phyloP scores from a whole-genome alignment of 2,797 vertebrate genomes.

The Anguilla pacifica region DNA sequence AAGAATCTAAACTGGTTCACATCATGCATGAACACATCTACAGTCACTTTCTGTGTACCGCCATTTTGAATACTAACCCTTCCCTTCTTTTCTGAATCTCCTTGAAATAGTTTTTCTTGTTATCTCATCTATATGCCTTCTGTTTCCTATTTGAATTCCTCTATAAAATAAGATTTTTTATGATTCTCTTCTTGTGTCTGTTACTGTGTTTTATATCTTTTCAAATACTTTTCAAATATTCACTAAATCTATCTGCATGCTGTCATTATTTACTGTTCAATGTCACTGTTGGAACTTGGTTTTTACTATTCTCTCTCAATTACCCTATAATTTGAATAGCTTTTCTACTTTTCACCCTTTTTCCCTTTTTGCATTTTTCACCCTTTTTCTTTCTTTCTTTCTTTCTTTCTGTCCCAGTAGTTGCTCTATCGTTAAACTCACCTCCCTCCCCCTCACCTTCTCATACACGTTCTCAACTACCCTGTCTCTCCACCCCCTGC shows the following conservation, averaged over 20 bases:
- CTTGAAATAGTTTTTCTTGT: background rate
- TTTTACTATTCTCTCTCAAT: background rate
- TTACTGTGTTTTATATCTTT: background rate
- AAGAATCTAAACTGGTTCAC: background rate
- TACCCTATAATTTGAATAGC: background rate
- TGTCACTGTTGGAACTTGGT: background rate
- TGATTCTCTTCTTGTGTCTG: background rate
- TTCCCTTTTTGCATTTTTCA: background rate
- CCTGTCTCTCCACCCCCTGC: background rate
- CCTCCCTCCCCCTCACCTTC: conserved; percentile 11
- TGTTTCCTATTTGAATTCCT: background rate
- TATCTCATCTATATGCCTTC: background rate
- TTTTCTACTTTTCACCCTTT: background rate
- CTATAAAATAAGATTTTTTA: background rate
- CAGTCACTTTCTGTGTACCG: background rate
- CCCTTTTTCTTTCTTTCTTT: no score
- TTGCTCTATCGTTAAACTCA: background rate
- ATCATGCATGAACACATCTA: conserved; percentile 3
- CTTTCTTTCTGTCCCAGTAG: background rate
- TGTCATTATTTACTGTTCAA: background rate
- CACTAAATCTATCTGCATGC: background rate
- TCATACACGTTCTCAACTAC: background rate
- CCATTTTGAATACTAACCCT: background rate
- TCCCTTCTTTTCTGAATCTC: background rate
- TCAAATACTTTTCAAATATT: background rate